Conservation (phyloP, 2,797 vertebrate genomes). For the Sphaeramia orbicularis region DNA sequence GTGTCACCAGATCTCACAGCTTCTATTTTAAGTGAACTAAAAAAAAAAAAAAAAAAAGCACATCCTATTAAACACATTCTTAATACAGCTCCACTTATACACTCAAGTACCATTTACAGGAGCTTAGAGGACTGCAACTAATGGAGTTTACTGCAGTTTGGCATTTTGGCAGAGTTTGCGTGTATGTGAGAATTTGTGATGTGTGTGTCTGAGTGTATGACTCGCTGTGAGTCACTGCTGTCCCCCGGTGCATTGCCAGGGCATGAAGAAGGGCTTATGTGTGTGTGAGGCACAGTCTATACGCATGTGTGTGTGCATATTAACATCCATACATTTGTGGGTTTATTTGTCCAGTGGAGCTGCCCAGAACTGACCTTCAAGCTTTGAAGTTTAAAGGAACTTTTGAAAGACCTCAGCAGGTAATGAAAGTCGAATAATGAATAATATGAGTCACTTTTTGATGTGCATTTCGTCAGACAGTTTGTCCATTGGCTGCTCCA, state of each 20-base stretch:
- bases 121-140: slow-evolving; percentile 43
- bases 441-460: no score
- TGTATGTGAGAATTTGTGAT: slow-evolving; percentile 58
- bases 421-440: no score
- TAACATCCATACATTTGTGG: slow-evolving; percentile 15
- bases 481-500: no score
- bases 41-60: slow-evolving; percentile 13
- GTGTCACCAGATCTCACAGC: slow-evolving; percentile 20
- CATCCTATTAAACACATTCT: slow-evolving; percentile 6
- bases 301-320: slow-evolving; percentile 7
- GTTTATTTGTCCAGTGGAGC: slow-evolving; percentile 40
- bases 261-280: slow-evolving; percentile 46
- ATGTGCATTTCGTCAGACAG: no score
- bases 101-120: slow-evolving; percentile 9
- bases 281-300: slow-evolving; percentile 18
- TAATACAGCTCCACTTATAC: slow-evolving; percentile 12
- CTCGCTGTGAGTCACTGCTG: slow-evolving; percentile 78
- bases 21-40: slow-evolving; percentile 20
- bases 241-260: slow-evolving; percentile 69
- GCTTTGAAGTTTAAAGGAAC: no score
- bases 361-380: neutral
- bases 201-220: slow-evolving; percentile 61
- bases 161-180: slow-evolving; percentile 57
- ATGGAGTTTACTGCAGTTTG: slow-evolving; percentile 64
- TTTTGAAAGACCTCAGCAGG: no score